A percentile compares a stretch with the other conserved stretches of the same genome.
Evolutionary conservation across 2,888 invertebrate species (phyloP).

Genomic region (Drosophila mimica): DNA sequence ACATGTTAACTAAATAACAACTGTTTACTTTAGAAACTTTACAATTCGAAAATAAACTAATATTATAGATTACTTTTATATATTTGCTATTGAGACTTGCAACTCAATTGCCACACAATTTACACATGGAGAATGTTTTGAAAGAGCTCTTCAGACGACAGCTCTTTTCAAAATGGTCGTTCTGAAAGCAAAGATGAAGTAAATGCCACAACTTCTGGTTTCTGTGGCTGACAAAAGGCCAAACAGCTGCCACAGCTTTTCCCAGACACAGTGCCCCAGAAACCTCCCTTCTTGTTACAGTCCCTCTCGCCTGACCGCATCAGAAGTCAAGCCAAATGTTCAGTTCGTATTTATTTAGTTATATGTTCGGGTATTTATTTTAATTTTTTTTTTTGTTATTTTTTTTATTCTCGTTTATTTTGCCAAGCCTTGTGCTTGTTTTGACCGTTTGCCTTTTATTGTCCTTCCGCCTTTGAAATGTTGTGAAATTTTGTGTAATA

Average conservation of each 20-base stretch:
- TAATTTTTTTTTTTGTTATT: not conserved
- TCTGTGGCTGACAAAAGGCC: conserved; percentile 70
- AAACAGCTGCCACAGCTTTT: conserved; percentile 52
- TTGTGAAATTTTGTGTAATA: conserved; percentile 75
- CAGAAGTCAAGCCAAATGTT: conserved; percentile 66
- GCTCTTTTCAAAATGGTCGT: conserved; percentile 21
- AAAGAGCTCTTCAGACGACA: conserved; percentile 18
- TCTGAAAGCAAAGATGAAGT: conserved; percentile 8
- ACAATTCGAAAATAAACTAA: not conserved
- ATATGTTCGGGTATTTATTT: conserved; percentile 2
- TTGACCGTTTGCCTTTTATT: conserved; percentile 64
- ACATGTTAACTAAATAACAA: not conserved
- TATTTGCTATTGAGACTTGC: conserved; percentile 39
- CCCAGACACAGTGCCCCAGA: not conserved
- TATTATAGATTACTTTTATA: conserved; percentile 21
- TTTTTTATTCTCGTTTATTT: conserved; percentile 53
- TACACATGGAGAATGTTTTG: conserved; percentile 3
- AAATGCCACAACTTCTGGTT: conserved; percentile 48
- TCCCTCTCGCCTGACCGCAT: conserved; percentile 64
- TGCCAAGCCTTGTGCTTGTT: conserved; percentile 40
- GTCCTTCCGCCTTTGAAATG: conserved; percentile 73
- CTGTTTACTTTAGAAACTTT: not conserved
- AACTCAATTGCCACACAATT: conserved; percentile 26
- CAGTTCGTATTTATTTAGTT: conserved; percentile 54
- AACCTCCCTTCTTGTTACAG: not conserved